Evolutionary conservation across 92 coral and sea anemone genomes (phyloP), one percentile per base, ranked within the genome.

Genomic region (Chrysogorgia sp.): DNA sequence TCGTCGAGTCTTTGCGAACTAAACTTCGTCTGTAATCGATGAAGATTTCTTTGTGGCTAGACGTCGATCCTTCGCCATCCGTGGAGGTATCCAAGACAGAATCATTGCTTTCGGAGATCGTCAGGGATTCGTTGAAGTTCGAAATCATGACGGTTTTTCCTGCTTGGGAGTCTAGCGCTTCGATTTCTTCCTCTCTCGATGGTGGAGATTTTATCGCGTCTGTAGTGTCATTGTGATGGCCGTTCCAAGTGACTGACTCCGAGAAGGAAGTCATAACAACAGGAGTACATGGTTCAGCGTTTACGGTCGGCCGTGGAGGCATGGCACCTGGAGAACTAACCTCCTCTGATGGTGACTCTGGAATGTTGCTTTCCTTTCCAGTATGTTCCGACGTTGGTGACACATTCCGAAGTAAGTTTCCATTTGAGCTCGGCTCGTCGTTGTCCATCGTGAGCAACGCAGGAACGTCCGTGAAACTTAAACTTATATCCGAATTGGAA

Each of bases 1-100:
- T 22, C 49, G 31, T 53, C 21, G 79, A 72, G 35, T 26, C 50
- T 35, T 72, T 72, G 9, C 79, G 79, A 6, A 28, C 40, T 22
- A 72, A 21, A 15, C 79, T 72, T 72, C 65, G 20, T 56, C 65
- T 28, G 23, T 72, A 72, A 24, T 72, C 79, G 24, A 72, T 72
- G 21, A 53, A 25, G 30, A 72, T 52, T 55, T 72, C 79, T 25
- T 72, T 72, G 26, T 56, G 79, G 15, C 63, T 72, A 23, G 63
- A 57, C 34, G 13, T 31, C 33, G 79, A 72, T 17, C 49, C 79
- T 34, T 53, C 79, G 26, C 64, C 64, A 26, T 72, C 65, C 19
- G 65, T 72, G 7, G 79, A 52, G 64, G 19, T 56, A 45, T 72
- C 79, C 26, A 72, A 12, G 0, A 72, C 65, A 7, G 79, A 72